A percentile compares a stretch with the other conserved stretches of the same genome.
Conservation (phyloP, 2,888 invertebrate genomes). For the Tipula vernalis region DNA sequence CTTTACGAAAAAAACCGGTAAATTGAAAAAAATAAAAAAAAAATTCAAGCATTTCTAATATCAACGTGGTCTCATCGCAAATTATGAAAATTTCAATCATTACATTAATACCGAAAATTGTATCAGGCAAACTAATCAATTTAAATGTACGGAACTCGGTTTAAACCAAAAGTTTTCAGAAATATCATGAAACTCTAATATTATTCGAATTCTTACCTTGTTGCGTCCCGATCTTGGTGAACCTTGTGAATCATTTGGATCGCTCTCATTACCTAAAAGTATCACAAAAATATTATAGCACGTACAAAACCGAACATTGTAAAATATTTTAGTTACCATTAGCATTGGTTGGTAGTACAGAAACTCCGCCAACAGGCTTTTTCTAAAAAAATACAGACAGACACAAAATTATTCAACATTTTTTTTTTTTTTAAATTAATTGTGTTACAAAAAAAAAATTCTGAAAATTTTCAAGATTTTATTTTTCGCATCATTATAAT, state of each 20-base stretch:
- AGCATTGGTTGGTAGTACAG: conserved; percentile 55
- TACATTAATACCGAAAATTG: background rate
- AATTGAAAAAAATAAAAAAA: conserved; percentile 16
- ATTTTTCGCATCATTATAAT: background rate
- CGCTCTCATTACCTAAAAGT: conserved; percentile 39
- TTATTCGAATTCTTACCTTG: conserved; percentile 14
- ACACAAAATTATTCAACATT: background rate
- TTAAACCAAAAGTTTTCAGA: background rate
- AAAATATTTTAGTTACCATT: conserved; percentile 20
- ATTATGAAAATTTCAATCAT: background rate
- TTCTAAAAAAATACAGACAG: conserved; percentile 36
- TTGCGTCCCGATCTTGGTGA: conserved; percentile 27
- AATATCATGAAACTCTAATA: background rate
- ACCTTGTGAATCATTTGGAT: conserved; percentile 29
- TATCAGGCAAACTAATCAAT: background rate
- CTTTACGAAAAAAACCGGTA: conserved; percentile 17
- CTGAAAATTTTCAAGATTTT: background rate
- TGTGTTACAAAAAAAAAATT: background rate
- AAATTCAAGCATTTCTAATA: background rate
- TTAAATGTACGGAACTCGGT: background rate
- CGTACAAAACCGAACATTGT: too few species aligned
- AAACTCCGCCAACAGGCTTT: conserved; percentile 76
- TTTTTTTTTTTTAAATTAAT: background rate
- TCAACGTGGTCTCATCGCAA: background rate
- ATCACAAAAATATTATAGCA: background rate